phyloP scores from a whole-genome alignment of 1,140 invertebrate species.

The Drosophila ficusphila region DNA sequence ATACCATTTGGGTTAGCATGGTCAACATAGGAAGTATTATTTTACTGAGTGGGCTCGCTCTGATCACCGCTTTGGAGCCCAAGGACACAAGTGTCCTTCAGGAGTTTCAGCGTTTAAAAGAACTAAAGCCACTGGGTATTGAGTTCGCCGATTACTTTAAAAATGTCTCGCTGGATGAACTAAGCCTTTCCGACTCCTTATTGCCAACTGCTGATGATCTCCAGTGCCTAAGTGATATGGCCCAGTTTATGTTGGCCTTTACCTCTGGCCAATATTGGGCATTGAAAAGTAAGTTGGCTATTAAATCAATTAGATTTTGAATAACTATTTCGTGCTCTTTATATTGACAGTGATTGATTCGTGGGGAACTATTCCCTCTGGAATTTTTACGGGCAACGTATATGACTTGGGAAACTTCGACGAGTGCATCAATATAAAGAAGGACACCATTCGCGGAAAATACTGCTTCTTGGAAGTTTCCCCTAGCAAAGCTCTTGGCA shows the following conservation, averaged over 20 bases:
- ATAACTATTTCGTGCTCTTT: too few relatives aligned
- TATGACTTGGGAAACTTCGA: slow-evolving; percentile 62
- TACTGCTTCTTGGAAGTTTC: slow-evolving; percentile 25
- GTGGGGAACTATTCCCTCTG: slow-evolving; percentile 37
- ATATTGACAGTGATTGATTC: slow-evolving; percentile 53
- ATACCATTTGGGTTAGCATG: neutral
- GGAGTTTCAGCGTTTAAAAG: neutral
- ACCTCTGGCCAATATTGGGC: slow-evolving; percentile 6
- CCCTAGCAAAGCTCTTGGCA: neutral
- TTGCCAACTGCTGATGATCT: neutral
- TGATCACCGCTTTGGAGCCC: neutral
- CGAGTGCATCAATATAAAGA: slow-evolving; percentile 42
- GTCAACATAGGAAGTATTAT: neutral
- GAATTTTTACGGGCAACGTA: slow-evolving; percentile 8
- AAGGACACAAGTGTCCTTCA: neutral
- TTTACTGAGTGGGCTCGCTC: neutral
- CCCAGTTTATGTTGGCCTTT: neutral
- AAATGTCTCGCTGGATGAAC: slow-evolving; percentile 4
- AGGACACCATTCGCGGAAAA: slow-evolving; percentile 23
- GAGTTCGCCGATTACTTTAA: slow-evolving; percentile 31
- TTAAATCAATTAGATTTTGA: too few relatives aligned
- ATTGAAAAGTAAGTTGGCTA: slow-evolving; percentile 4
- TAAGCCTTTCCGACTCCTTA: neutral
- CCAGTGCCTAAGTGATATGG: slow-evolving; percentile 1
- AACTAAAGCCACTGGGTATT: slow-evolving; percentile 7